Conservation (phyloP, 2,888 invertebrate species). For the Eustalomyia histrio region DNA sequence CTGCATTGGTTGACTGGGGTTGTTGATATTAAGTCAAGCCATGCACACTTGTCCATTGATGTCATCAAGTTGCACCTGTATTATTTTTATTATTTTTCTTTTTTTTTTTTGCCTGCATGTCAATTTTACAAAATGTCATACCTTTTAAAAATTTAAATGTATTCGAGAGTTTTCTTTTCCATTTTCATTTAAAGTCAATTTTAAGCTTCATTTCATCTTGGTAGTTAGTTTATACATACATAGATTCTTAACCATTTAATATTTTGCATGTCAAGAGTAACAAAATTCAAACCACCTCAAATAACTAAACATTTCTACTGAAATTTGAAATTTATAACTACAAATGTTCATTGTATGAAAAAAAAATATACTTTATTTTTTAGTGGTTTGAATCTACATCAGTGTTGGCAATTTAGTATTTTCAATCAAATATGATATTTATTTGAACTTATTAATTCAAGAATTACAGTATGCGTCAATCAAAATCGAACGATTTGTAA, state of each 20-base stretch:
- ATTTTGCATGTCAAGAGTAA: not conserved
- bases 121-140: constrained; percentile 37
- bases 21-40: not conserved
- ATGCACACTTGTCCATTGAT: constrained; percentile 5
- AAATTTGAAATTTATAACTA: constrained; percentile 29
- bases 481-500: too few species aligned
- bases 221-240: not conserved
- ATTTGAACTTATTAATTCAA: too few species aligned
- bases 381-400: not conserved
- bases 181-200: constrained; percentile 51
- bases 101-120: constrained; percentile 6
- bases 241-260: not conserved
- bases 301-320: not conserved
- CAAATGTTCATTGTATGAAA: constrained; percentile 15
- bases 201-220: constrained; percentile 48
- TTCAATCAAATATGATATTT: too few species aligned
- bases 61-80: constrained; percentile 20
- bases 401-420: too few species aligned
- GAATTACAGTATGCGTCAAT: too few species aligned
- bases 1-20: not conserved
- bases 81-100: not conserved
- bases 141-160: constrained; percentile 18
- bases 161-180: not conserved
- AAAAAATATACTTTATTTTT: constrained; percentile 8
- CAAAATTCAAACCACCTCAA: constrained; percentile 3